A percentile compares a stretch with the other conserved stretches of the same genome.
Conservation (phyloP, 2,113 vertebrate genomes). For the Phoenicopterus ruber region DNA sequence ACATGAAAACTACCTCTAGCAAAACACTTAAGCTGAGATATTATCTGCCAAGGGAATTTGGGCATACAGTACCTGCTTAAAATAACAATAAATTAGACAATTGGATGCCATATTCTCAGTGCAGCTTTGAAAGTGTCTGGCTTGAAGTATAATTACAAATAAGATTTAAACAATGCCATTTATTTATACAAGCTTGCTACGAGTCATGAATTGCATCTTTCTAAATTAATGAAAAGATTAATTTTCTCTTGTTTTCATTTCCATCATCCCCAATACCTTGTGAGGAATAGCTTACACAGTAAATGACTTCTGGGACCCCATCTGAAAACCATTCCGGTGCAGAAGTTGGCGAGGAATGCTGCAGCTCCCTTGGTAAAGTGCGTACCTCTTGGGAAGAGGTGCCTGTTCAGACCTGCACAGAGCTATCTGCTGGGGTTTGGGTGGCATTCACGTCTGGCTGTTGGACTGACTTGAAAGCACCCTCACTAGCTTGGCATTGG, state of each 20-base stretch:
- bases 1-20: constrained; percentile 43
- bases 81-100: constrained; percentile 54
- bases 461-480: constrained; percentile 31
- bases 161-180: constrained; percentile 32
- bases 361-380: neutral
- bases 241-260: constrained; percentile 26
- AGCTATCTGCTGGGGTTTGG: neutral
- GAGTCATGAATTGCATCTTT: neutral
- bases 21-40: constrained; percentile 43
- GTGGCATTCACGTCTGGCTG: neutral
- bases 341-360: constrained; percentile 16
- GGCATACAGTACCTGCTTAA: constrained; percentile 44
- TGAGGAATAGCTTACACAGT: neutral
- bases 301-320: neutral
- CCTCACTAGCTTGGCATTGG: neutral
- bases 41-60: constrained; percentile 50
- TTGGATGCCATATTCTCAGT: neutral
- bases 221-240: constrained; percentile 27
- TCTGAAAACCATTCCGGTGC: neutral
- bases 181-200: neutral
- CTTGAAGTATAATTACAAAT: constrained; percentile 44
- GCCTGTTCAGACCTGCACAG: constrained; percentile 8
- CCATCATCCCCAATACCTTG: neutral
- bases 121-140: constrained; percentile 22
- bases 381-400: neutral